phyloP scores from a whole-genome alignment of 2,888 invertebrate species.

The Diachrysia chrysitis region DNA sequence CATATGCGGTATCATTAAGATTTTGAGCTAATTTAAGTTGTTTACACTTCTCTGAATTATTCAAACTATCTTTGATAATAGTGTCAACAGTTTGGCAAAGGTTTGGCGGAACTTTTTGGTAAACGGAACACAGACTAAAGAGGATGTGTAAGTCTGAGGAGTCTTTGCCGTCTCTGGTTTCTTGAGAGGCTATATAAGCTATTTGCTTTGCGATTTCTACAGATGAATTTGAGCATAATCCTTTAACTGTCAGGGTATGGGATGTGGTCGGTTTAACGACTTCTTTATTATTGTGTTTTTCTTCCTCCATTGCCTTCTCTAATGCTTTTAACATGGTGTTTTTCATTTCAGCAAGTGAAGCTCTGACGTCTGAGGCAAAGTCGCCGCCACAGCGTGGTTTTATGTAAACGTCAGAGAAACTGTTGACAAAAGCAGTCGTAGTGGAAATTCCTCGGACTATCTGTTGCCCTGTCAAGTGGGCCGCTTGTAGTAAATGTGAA shows the following conservation, averaged over 20 bases:
- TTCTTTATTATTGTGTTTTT: slow-evolving; percentile 38
- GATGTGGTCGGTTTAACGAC: slow-evolving; percentile 44
- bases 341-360: slow-evolving; percentile 85
- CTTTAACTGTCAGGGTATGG: slow-evolving; percentile 79
- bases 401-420: slow-evolving; percentile 91
- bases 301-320: slow-evolving; percentile 62
- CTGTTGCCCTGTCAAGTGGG: slow-evolving; percentile 91
- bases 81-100: slow-evolving; percentile 59
- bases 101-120: slow-evolving; percentile 72
- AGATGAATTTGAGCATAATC: slow-evolving; percentile 86
- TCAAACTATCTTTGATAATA: slow-evolving; percentile 61
- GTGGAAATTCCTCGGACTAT: slow-evolving; percentile 89
- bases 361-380: slow-evolving; percentile 72
- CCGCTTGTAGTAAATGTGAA: slow-evolving; percentile 91
- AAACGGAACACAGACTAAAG: slow-evolving; percentile 70
- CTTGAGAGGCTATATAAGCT: slow-evolving; percentile 76
- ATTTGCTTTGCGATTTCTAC: slow-evolving; percentile 89
- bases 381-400: slow-evolving; percentile 86
- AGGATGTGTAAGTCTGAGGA: slow-evolving; percentile 54
- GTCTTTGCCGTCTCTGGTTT: slow-evolving; percentile 48
- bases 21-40: slow-evolving; percentile 43
- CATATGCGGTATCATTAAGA: slow-evolving; percentile 67
- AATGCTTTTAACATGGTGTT: slow-evolving; percentile 80
- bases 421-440: slow-evolving; percentile 87
- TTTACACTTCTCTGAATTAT: slow-evolving; percentile 42